These are phyloP conservation scores for Tenebrio molitor DNA, from an alignment of 1,140 invertebrate species.

Conservation along the genomic window DNA sequence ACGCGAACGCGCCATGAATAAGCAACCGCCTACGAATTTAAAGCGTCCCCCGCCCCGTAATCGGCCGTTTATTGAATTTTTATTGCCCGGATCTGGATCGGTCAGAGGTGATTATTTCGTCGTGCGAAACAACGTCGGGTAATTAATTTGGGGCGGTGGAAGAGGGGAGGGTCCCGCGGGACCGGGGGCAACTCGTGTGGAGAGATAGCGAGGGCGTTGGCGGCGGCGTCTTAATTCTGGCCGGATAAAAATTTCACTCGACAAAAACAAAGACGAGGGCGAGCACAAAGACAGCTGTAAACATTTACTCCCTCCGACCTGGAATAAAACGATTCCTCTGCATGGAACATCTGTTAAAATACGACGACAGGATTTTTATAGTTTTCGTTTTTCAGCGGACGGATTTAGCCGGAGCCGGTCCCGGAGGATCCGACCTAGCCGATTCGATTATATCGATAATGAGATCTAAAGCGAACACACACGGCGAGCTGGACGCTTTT, in stretches of 20 bases:
- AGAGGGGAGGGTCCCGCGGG: neutral
- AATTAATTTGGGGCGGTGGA: neutral
- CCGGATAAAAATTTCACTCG: conserved; percentile 1
- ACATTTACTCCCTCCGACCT: conserved; percentile 9
- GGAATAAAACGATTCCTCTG: neutral
- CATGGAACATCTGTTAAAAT: conserved; percentile 26
- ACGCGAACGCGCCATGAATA: neutral
- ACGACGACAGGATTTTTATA: conserved; percentile 29
- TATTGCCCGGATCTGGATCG: neutral
- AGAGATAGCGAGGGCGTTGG: too few relatives aligned
- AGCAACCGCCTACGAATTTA: neutral
- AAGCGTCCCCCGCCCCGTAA: neutral
- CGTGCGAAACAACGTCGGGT: neutral
- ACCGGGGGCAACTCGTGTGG: too few relatives aligned
- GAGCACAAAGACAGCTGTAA: conserved; percentile 34
- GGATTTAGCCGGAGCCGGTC: conserved; percentile 4
- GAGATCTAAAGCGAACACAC: conserved; percentile 8
- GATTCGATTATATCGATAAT: conserved; percentile 16
- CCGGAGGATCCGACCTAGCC: neutral
- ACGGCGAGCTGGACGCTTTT: neutral
- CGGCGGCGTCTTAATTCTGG: neutral
- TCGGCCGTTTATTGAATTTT: neutral
- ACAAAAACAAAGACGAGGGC: conserved; percentile 30
- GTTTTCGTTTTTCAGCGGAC: neutral
- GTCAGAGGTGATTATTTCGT: neutral